phyloP scores from a whole-genome alignment of 53 echinoderm and acorn worm genomes.

The Glandiceps talaboti region DNA sequence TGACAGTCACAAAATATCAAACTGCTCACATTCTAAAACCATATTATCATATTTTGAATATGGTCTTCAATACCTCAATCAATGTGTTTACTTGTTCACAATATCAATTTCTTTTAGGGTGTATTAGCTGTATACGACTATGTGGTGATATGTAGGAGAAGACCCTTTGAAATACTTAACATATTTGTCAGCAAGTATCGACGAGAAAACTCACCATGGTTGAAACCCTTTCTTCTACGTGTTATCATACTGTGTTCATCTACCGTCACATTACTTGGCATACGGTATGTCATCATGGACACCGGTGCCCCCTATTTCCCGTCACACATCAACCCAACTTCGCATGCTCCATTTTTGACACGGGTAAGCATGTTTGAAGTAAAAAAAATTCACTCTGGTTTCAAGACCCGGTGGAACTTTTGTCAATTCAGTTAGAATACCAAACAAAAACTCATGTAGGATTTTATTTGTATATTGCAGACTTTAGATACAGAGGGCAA shows the following conservation, averaged over 20 bases:
- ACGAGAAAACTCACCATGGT: neutral
- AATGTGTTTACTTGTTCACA: too few relatives aligned
- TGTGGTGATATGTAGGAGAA: neutral
- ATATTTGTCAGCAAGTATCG: neutral
- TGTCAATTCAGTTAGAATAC: too few relatives aligned
- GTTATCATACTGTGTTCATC: neutral
- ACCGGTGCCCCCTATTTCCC: constrained; percentile 46
- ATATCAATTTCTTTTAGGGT: too few relatives aligned
- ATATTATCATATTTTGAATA: too few relatives aligned
- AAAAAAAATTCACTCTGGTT: too few relatives aligned
- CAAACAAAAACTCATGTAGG: too few relatives aligned
- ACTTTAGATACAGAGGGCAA: too few relatives aligned
- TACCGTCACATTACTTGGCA: neutral
- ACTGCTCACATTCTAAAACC: too few relatives aligned
- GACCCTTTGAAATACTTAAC: neutral
- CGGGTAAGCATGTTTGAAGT: constrained; percentile 85
- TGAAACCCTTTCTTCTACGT: constrained; percentile 2
- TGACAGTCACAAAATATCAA: too few relatives aligned
- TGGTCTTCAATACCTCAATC: too few relatives aligned
- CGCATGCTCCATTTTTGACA: constrained; percentile 43
- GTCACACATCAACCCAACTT: constrained; percentile 68
- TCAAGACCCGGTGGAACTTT: too few relatives aligned
- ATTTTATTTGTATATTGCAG: too few relatives aligned
- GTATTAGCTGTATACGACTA: neutral
- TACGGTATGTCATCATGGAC: constrained; percentile 31